Percentiles rank a stretch among this genome's conserved stretches.
phyloP scores from a whole-genome alignment of 2,113 vertebrate species.

The Peucedramus taeniatus region DNA sequence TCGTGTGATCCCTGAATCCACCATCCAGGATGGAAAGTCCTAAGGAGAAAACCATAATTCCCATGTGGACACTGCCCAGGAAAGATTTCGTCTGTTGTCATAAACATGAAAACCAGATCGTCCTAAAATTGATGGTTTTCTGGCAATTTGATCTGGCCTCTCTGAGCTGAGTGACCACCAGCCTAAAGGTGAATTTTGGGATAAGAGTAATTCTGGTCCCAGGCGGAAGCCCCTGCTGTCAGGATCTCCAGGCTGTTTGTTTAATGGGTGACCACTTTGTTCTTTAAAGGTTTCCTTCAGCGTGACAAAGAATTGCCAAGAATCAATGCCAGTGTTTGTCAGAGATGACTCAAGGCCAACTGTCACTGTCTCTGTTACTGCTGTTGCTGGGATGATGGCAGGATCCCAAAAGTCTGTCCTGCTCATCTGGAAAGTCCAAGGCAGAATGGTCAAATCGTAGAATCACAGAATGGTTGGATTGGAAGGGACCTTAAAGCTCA shows the following conservation, averaged over 20 bases:
- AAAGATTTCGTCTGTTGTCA: not conserved
- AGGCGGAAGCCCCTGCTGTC: not conserved
- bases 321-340: not conserved
- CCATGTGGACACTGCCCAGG: not conserved
- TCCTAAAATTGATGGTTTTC: not conserved
- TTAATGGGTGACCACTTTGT: not conserved
- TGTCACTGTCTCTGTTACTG: not conserved
- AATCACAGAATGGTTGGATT: not conserved
- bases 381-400: not conserved
- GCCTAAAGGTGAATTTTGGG: not conserved
- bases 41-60: not conserved
- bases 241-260: not conserved
- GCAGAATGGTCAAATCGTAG: not conserved
- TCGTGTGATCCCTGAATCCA: not conserved
- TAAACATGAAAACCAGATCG: not conserved
- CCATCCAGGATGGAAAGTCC: not conserved
- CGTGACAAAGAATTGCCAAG: not conserved
- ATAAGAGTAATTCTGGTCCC: not conserved
- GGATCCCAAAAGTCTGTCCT: not conserved
- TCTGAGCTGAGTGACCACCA: not conserved
- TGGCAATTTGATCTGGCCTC: not conserved
- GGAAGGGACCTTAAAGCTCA: not conserved
- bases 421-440: not conserved
- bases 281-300: not conserved
- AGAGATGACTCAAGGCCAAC: not conserved